Evolutionary conservation across 2,888 invertebrate genomes (phyloP), one percentile per base, ranked within the genome.

Genomic region (Gymnocheta viridis): DNA sequence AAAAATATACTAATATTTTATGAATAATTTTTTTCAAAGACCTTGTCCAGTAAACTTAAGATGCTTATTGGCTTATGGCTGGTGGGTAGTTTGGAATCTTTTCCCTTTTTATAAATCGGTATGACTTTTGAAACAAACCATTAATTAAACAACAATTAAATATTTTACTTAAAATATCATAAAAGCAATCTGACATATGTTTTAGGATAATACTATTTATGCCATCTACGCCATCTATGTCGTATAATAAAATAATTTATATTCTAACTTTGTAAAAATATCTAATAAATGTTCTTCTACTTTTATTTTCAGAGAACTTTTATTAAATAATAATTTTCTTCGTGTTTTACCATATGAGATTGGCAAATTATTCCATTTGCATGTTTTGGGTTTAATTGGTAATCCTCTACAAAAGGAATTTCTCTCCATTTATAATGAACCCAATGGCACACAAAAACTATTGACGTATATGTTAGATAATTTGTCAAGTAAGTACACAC

Each of bases 331-430:
- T 93, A 99, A 99, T 93, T 96, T 96, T 92, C 94, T 99, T 88
- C 95, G 98, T 87, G 96, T 96, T 88, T 94, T 99, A 90, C 99
- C 99, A 3, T 98, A 97, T 92, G 99, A 99, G 93, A 94, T 99
- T 89, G 99, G 99, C 88, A 98, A 98, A 93, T 94, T 99, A 89
- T 99, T 99, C 93, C 98, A 99, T 93, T 94, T 99, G 86, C 97
- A 98, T 92, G 95, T 96, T 89, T 94, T 99, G 87, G 98, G 98
- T 90, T 94, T 97, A 88, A 96, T 96, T 90, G 98, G 98, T 27
- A 99, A 99, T 94, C 99, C 98, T 49, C 94, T 99, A 86, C 96
- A 96, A 90, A 97, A 97, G 92, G 98, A 99, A 91, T 96, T 98
- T 92, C 94, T 97, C 92, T 95, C 96, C 86, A 94, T 98, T 87